Evolutionary conservation across 2,113 vertebrate genomes (phyloP).

Genomic region (Orientallactaga bullata): DNA sequence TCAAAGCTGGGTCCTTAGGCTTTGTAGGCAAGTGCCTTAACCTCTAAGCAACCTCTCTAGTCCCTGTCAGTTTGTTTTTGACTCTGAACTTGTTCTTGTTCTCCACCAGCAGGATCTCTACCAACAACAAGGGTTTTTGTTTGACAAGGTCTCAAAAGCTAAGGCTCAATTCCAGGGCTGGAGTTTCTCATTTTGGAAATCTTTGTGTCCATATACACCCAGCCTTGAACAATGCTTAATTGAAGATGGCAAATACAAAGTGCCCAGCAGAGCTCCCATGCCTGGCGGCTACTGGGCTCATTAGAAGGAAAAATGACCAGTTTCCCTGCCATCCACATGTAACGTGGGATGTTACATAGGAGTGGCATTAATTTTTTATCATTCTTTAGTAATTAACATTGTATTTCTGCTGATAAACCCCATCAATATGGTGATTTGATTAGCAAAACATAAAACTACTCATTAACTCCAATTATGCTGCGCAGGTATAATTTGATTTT

Average conservation of each 20-base stretch:
- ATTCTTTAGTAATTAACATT: conserved; percentile 81
- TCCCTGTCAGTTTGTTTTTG: not conserved
- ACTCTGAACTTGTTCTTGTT: not conserved
- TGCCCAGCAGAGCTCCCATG: conserved; percentile 72
- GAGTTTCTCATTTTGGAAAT: conserved; percentile 26
- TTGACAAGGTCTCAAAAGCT: not conserved
- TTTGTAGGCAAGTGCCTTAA: too few species aligned
- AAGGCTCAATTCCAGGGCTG: not conserved
- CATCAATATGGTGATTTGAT: conserved; percentile 83
- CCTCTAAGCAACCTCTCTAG: too few species aligned
- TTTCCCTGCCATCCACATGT: not conserved
- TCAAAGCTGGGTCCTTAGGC: too few species aligned
- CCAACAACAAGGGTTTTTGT: not conserved
- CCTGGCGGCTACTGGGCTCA: conserved; percentile 75
- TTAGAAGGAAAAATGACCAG: conserved; percentile 75
- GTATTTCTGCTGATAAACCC: conserved; percentile 82
- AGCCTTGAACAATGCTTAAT: conserved; percentile 78
- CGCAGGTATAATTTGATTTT: conserved; percentile 85
- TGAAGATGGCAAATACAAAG: conserved; percentile 79
- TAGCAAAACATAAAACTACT: conserved; percentile 83
- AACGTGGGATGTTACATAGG: conserved; percentile 18
- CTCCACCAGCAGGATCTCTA: not conserved
- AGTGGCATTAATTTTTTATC: conserved; percentile 75
- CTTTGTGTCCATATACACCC: conserved; percentile 58
- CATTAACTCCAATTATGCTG: conserved; percentile 83